phyloP scores from a whole-genome alignment of 35 echinoderm and acorn worm genomes.

The Apostichopus californicus region DNA sequence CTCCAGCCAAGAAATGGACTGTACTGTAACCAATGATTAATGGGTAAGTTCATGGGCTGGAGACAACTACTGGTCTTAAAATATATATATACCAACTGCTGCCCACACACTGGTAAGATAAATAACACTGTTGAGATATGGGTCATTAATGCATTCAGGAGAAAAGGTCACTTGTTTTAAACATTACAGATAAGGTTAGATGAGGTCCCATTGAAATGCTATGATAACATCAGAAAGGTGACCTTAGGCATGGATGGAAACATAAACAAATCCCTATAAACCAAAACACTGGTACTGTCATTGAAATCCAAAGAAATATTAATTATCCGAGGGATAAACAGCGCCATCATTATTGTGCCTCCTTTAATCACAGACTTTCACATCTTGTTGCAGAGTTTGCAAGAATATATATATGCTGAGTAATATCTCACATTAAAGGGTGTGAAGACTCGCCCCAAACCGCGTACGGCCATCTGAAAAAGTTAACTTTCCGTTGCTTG shows the following conservation, averaged over 20 bases:
- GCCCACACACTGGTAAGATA: slow-evolving; percentile 40
- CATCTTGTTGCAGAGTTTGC: too few relatives aligned
- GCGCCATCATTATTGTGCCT: too few relatives aligned
- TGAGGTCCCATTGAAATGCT: slow-evolving; percentile 16
- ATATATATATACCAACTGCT: background rate
- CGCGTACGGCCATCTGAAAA: too few relatives aligned
- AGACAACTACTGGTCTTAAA: slow-evolving; percentile 2
- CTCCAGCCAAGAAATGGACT: background rate
- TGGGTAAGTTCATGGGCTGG: background rate
- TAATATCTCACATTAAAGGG: too few relatives aligned
- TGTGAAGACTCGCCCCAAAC: too few relatives aligned
- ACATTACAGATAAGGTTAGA: background rate
- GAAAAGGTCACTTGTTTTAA: slow-evolving; percentile 24
- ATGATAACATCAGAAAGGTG: background rate
- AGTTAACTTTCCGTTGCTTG: too few relatives aligned
- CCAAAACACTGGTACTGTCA: background rate
- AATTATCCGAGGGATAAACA: too few relatives aligned
- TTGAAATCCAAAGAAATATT: too few relatives aligned
- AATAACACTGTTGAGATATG: slow-evolving; percentile 7
- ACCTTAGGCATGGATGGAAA: background rate
- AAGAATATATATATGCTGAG: too few relatives aligned
- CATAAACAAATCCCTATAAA: background rate
- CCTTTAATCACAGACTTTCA: too few relatives aligned
- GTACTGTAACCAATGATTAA: slow-evolving; percentile 30
- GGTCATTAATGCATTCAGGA: slow-evolving; percentile 23